Evolutionary conservation across 2,113 vertebrate species (phyloP), one percentile per base, ranked within the genome.

Genomic region (Machaerirhynchus nigripectus): DNA sequence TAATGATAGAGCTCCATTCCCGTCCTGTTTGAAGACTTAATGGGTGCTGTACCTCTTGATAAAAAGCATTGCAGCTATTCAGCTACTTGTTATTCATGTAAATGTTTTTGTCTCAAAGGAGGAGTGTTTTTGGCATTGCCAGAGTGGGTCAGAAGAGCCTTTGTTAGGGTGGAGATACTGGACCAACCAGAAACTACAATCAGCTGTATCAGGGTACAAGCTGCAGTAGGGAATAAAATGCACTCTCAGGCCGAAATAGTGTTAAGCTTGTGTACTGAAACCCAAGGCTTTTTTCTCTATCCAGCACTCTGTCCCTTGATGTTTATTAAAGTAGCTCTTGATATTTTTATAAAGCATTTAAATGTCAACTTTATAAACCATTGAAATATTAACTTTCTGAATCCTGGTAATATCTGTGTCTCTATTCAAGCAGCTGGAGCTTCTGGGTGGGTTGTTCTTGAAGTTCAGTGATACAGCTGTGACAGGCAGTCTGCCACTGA

Each of bases 401-500:
- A 33, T 30, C 12, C 15, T 46, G 9, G 4, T 59, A 49, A 20
- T 5, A 10, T n/a, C 2, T 4, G 15, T 64, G 26, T 33, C 6
- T 5, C 15, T 60, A 1, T 49, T 49, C 11, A 16, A 61, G 26
- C 26, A 42, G 2, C 26, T 89, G 15, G 27, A 57, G 10, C 22
- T 84, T 37, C 31, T 19, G 19, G 7, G 10, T 44, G 20, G 6
- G 9, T 35, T 87, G 31, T 16, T 42, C 15, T 18, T 77, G 47
- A 69, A 59, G 55, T 55, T 50, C 24, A 11, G 55, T 7, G 10
- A 35, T 49, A 76, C 11, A 67, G 33, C 6, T 53, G 17, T 1
- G 13, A 40, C 12, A 28, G 47, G 37, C 26, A 33, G 6, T 18
- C 31, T 80, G 21, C 8, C 9, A 15, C 0, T 13, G 1, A 55